phyloP scores from a whole-genome alignment of 1,140 invertebrate species.

The Drosophila serrata region DNA sequence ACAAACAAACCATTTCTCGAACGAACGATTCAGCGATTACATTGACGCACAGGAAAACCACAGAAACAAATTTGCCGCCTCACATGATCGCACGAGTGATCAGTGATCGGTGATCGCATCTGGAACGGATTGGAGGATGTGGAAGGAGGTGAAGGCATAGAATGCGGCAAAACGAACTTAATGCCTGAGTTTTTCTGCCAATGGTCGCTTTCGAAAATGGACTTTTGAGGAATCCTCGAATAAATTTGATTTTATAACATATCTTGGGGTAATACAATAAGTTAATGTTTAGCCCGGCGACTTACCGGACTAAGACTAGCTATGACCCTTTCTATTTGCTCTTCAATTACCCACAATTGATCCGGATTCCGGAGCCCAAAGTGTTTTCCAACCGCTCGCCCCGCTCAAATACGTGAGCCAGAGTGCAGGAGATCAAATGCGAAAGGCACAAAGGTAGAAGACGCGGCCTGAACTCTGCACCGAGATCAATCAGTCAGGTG shows the following conservation, averaged over 20 bases:
- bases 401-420: conserved; percentile 60
- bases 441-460: conserved; percentile 31
- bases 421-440: conserved; percentile 50
- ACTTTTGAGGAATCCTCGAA: not conserved
- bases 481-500: conserved; percentile 79
- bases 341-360: conserved; percentile 49
- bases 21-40: conserved; percentile 31
- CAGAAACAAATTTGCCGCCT: conserved; percentile 85
- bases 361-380: conserved; percentile 40
- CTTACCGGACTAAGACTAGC: conserved; percentile 14
- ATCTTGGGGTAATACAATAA: conserved; percentile 24
- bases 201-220: not conserved
- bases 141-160: conserved; percentile 1
- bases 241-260: conserved; percentile 2
- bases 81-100: conserved; percentile 81
- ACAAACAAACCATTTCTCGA: conserved; percentile 64
- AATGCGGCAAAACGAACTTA: conserved; percentile 18
- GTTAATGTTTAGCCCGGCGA: conserved; percentile 8
- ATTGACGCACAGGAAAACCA: conserved; percentile 80
- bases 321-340: conserved; percentile 60
- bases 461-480: conserved; percentile 33
- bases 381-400: conserved; percentile 14
- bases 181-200: conserved; percentile 1
- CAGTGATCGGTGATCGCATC: conserved; percentile 59
- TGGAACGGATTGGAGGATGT: conserved; percentile 46